Base-by-base conservation (phyloP, 2,888 invertebrate genomes). In the Neria commutata region DNA sequence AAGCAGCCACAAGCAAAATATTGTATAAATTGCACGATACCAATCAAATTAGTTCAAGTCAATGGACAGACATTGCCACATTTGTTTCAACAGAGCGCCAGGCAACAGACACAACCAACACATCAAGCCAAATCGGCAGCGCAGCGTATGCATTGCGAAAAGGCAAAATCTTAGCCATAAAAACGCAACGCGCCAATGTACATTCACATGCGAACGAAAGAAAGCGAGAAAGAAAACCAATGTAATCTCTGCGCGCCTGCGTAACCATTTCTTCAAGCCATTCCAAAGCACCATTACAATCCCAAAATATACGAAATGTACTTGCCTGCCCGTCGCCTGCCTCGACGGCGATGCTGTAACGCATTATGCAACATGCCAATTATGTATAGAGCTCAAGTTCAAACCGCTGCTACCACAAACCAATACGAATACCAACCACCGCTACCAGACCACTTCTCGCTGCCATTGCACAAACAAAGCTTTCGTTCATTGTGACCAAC, bases 291-390 rank as follows among this genome's bases (percentile, higher is more conserved):
- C n/a, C n/a, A n/a, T n/a, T 8, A 17, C 42, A 17, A 42, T 42
- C 21, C 42, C 42, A 17, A 42, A 42, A 42, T 19, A 42, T 42
- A 19, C 42, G 42, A 42, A 42, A 42, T 42, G 42, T n/a, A n/a
- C 17, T 42, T 42, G 21, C 42, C 42, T 42, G 37, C 4, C 37
- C 21, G n/a, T n/a, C n/a, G n/a, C n/a, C n/a, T n/a, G n/a, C n/a
- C n/a, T n/a, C n/a, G 51, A 51, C 40, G 70, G 65, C 73, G 71
- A 77, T 77, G 78, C 77, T 77, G 77, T 77, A 78, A 77, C 75
- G 73, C 72, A 70, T 77, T 77, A 77, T 76, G 77, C 50, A 56
- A 42, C 56, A 56, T 60, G 62, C 63, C 68, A 67, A 69, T 68
- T 68, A 69, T 67, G 67, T 68, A 69, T 67, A 67, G 68, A 69